Percentiles rank a stretch among this genome's conserved stretches.
phyloP scores from a whole-genome alignment of 2,888 invertebrate species.

The Phyllotreta cruciferae region DNA sequence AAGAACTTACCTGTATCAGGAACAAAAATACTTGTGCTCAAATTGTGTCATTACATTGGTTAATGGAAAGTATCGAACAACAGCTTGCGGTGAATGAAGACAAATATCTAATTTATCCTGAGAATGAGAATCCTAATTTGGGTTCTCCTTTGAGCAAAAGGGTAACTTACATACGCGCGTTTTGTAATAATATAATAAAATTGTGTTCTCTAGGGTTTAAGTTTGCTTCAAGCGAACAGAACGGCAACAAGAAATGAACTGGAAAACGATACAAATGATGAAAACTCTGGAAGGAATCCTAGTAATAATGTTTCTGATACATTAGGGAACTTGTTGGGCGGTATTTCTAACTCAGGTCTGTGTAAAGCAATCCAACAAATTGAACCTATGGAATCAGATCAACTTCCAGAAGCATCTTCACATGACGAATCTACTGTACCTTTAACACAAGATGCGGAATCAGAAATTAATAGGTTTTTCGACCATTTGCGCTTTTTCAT shows the following conservation, averaged over 20 bases:
- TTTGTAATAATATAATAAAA: conserved; percentile 21
- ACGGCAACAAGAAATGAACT: conserved; percentile 44
- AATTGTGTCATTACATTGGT: conserved; percentile 76
- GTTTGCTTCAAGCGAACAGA: conserved; percentile 49
- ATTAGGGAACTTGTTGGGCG: conserved; percentile 47
- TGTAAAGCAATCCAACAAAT: conserved; percentile 22
- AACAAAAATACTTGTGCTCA: conserved; percentile 51
- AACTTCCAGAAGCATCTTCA: conserved; percentile 39
- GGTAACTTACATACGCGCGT: conserved; percentile 50
- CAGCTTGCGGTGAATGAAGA: conserved; percentile 67
- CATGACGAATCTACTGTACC: conserved; percentile 35
- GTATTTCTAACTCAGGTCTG: conserved; percentile 37
- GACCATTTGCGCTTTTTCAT: conserved; percentile 55
- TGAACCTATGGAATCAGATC: conserved; percentile 6
- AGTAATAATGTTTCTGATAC: conserved; percentile 46
- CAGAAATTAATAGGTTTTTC: conserved; percentile 37
- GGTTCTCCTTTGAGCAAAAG: conserved; percentile 69
- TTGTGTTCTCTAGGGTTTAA: conserved; percentile 50
- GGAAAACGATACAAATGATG: conserved; percentile 23
- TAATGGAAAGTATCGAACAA: conserved; percentile 74
- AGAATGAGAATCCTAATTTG: conserved; percentile 37
- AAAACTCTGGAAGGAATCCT: conserved; percentile 33
- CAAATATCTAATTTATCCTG: conserved; percentile 48
- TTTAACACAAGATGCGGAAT: conserved; percentile 34
- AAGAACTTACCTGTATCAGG: conserved; percentile 59